Percentiles rank a stretch among this genome's conserved stretches.
Conservation (phyloP, 2,797 vertebrate species). For the Gambusia yucatana region DNA sequence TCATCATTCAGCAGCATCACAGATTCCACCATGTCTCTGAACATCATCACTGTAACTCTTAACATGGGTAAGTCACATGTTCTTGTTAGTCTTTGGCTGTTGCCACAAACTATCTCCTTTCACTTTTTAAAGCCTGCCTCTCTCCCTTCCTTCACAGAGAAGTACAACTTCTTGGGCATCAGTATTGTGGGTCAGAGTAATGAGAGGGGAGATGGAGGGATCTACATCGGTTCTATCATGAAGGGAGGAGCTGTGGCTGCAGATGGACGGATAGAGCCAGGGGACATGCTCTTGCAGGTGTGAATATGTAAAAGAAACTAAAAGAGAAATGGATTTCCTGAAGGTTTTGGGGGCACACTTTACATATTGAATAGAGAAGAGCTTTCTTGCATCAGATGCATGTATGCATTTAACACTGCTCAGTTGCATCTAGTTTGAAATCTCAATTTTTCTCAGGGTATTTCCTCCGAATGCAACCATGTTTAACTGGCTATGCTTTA, state of each 20-base stretch:
- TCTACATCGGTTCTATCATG: constrained; percentile 93
- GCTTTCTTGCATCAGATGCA: neutral
- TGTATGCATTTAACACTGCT: neutral
- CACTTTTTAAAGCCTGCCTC: neutral
- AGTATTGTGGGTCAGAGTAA: constrained; percentile 95
- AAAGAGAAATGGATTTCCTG: neutral
- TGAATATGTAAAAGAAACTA: constrained; percentile 19
- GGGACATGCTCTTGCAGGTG: constrained; percentile 87
- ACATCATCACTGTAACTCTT: constrained; percentile 97
- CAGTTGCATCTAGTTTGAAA: constrained; percentile 5
- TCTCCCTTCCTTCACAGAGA: constrained; percentile 67
- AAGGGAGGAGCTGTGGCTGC: constrained; percentile 92
- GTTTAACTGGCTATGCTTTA: neutral
- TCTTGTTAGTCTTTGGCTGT: neutral
- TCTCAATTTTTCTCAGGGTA: neutral
- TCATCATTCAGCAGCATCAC: constrained; percentile 99
- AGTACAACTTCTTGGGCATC: constrained; percentile 93
- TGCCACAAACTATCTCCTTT: neutral
- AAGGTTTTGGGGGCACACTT: constrained; percentile 14
- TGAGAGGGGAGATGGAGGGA: constrained; percentile 91
- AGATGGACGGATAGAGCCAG: constrained; percentile 87
- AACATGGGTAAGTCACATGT: constrained; percentile 92
- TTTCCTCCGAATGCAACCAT: neutral
- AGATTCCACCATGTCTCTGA: constrained; percentile 98
- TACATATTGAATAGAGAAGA: constrained; percentile 12